Percentiles rank a stretch among this genome's conserved stretches.
phyloP scores from a whole-genome alignment of 2,113 vertebrate genomes.

The Pogonocichla stellata region DNA sequence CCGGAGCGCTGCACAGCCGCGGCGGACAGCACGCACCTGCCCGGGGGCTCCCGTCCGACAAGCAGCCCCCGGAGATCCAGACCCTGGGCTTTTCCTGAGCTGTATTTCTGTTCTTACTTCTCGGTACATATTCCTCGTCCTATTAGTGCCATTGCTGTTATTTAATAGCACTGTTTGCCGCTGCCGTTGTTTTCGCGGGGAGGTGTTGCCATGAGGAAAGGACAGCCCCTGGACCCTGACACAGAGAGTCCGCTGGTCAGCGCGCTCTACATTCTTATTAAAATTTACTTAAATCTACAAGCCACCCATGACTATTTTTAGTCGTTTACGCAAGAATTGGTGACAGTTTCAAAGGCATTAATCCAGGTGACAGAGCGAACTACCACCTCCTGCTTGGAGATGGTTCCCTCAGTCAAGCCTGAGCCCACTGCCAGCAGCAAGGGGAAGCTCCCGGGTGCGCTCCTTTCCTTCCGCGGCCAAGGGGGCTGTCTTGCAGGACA shows the following conservation, averaged over 20 bases:
- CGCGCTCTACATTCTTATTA: fast-evolving
- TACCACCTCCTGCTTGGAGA: neutral
- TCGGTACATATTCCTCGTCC: fast-evolving
- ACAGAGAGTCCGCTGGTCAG: neutral
- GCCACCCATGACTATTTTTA: neutral
- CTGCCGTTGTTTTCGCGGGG: fast-evolving
- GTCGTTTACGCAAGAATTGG: neutral
- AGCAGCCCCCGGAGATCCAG: neutral
- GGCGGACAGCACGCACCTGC: neutral
- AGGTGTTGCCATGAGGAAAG: fast-evolving
- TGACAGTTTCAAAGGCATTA: neutral
- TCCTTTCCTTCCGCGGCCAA: fast-evolving
- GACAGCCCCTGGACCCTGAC: fast-evolving
- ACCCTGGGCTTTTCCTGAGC: neutral
- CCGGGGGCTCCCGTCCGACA: neutral
- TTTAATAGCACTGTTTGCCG: fast-evolving
- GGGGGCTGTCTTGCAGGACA: neutral
- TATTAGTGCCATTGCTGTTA: fast-evolving
- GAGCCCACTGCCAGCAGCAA: fast-evolving
- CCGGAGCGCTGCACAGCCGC: neutral
- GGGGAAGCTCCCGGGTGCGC: fast-evolving
- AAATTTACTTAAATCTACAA: neutral
- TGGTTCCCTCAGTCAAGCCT: neutral
- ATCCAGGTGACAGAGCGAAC: neutral
- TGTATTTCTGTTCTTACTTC: neutral